Percentiles rank a stretch among this genome's conserved stretches.
Evolutionary conservation across 2,888 invertebrate species (phyloP).

Genomic region (Mellilla xanthometata): DNA sequence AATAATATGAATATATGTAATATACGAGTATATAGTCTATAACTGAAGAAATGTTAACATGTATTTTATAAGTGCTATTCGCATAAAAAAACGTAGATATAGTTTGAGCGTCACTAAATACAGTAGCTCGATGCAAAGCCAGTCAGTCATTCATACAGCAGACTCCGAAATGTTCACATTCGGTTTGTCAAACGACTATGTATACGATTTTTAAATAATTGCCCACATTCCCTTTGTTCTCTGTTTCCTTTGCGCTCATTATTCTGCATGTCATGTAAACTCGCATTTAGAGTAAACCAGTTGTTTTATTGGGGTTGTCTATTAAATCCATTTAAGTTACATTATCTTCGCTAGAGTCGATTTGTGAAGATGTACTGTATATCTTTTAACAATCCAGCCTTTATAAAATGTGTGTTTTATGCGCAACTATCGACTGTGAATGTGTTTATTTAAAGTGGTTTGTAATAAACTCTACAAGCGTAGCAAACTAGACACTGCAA

Average conservation of each 20-base stretch:
- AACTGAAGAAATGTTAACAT: too few relatives aligned
- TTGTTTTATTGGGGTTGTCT: not conserved
- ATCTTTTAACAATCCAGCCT: slow-evolving; percentile 11
- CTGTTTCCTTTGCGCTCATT: not conserved
- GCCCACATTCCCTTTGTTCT: slow-evolving; percentile 16
- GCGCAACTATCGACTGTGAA: slow-evolving; percentile 10
- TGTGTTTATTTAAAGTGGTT: slow-evolving; percentile 27
- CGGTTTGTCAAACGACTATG: slow-evolving; percentile 55
- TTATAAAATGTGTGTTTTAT: slow-evolving; percentile 8
- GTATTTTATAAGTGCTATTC: slow-evolving; percentile 45
- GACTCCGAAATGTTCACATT: slow-evolving; percentile 62
- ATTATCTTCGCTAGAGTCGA: not conserved
- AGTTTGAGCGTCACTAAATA: slow-evolving; percentile 28
- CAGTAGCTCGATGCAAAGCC: slow-evolving; percentile 43
- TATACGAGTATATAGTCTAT: too few relatives aligned
- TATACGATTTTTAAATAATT: slow-evolving; percentile 28
- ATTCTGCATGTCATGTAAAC: slow-evolving; percentile 1
- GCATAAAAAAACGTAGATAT: slow-evolving; percentile 38
- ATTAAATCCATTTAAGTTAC: not conserved
- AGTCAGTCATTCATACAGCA: slow-evolving; percentile 53
- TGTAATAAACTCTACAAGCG: slow-evolving; percentile 9
- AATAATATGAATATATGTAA: too few relatives aligned
- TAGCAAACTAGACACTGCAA: too few relatives aligned
- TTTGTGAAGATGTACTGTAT: slow-evolving; percentile 11
- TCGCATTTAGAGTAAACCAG: not conserved